Evolutionary conservation across 1,140 invertebrate species (phyloP).

Genomic region (Solenopsis invicta): DNA sequence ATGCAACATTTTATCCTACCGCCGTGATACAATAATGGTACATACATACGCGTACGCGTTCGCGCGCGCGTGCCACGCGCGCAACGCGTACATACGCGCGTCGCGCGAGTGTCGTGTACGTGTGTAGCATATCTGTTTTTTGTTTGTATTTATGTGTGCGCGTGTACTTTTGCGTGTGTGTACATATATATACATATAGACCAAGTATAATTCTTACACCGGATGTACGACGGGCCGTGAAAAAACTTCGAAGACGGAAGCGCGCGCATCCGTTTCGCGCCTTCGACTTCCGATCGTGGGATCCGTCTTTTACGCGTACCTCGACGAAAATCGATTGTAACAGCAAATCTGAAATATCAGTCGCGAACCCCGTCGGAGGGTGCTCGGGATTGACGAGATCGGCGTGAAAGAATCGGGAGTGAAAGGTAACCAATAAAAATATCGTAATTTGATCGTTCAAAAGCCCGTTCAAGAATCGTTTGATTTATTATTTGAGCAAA

Average conservation of each 20-base stretch:
- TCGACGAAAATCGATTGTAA: conserved; percentile 37
- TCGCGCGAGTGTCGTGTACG: conserved; percentile 53
- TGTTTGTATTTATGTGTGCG: not conserved
- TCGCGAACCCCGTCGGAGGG: not conserved
- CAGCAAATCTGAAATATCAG: not conserved
- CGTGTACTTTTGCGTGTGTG: not conserved
- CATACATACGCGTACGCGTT: conserved; percentile 72
- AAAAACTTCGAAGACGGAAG: not conserved
- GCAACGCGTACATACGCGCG: conserved; percentile 45
- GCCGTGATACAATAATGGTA: conserved; percentile 82
- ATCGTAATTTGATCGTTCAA: conserved; percentile 38
- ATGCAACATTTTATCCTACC: conserved; percentile 86
- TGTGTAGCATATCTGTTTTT: conserved; percentile 28
- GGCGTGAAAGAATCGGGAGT: conserved; percentile 32
- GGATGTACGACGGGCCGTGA: conserved; percentile 53
- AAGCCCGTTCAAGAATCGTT: not conserved
- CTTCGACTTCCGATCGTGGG: not conserved
- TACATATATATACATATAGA: conserved; percentile 53
- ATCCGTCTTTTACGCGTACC: conserved; percentile 25
- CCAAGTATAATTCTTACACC: conserved; percentile 52
- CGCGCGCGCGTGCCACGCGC: conserved; percentile 30
- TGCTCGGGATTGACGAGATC: not conserved
- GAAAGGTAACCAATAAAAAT: not conserved
- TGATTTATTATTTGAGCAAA: conserved; percentile 40
- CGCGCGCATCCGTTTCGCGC: not conserved